Evolutionary conservation across 2,888 invertebrate species (phyloP), one percentile per base, ranked within the genome.

Genomic region (Catonia carolina): DNA sequence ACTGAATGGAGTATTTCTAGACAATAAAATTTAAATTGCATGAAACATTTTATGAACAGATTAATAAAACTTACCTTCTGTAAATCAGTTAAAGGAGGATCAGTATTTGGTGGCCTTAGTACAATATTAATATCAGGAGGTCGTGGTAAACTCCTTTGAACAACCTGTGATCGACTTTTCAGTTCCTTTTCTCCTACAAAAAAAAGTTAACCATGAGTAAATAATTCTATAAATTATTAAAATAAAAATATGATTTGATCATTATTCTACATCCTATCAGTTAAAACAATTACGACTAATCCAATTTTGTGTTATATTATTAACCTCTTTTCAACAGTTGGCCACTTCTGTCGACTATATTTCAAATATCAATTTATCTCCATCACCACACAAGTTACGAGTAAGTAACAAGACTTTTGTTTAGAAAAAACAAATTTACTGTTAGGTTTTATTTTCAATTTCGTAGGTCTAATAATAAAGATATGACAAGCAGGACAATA

Each of bases 71-170:
- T 57, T 65, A 80, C 80, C 73, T 76, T 88, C 74, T 97, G 96
- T 60, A 95, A 79, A 63, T 94, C 86, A 8, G 86, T 87, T 18
- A 95, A 79, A 2, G 87, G 84, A 45, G 85, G 83, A 61, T 85
- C 86, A 60, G 85, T 83, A 60, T 84, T 82, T 2, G 82, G 77
- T 8, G 88, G 89, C 47, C 94, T 79, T 53, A 95, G 72, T 50
- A 95, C 81, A 63, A 82, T 82, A 75, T 94, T 95, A 4, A 94
- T 86, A 66, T 94, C 94, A 17, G 78, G 77, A 0, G 94, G 94
- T 35, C 96, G 82, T 5, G 93, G 93, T 53, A 90, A 74, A 60
- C 80, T 80, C 63, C 94, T 79, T 74, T 95, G 94, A 55, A 97
- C 89, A 2, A 89, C 86, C 68, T 86, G 83, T 0, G 95, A 94